Evolutionary conservation across 2,113 vertebrate species (phyloP).

Genomic region (Synodontis membranacea): DNA sequence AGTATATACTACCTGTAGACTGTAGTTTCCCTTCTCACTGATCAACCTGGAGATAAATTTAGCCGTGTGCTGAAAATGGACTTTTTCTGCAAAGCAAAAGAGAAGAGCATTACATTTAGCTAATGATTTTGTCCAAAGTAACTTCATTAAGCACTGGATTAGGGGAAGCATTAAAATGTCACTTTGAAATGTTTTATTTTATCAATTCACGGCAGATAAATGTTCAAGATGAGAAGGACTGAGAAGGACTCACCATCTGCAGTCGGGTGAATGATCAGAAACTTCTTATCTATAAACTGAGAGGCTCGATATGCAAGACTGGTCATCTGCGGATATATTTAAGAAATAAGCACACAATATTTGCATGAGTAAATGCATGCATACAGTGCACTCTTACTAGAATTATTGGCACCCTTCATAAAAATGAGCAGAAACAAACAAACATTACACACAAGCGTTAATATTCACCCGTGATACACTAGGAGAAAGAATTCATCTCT

Average conservation of each 20-base stretch:
- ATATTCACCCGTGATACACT: background rate
- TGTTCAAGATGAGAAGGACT: background rate
- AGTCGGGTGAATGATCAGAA: conserved; percentile 92
- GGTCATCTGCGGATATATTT: conserved; percentile 75
- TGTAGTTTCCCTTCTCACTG: conserved; percentile 92
- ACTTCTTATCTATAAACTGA: conserved; percentile 84
- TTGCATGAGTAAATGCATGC: background rate
- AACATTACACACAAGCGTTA: background rate
- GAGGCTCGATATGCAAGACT: conserved; percentile 81
- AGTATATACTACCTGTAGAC: conserved; percentile 89
- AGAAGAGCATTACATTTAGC: background rate
- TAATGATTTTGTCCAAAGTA: conserved; percentile 7
- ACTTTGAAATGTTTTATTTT: background rate
- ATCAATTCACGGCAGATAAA: background rate
- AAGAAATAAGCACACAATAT: background rate
- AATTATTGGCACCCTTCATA: background rate
- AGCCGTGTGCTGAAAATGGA: conserved; percentile 96
- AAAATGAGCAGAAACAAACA: background rate
- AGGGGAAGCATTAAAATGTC: background rate
- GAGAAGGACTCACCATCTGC: conserved; percentile 84
- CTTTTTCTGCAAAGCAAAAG: conserved; percentile 81
- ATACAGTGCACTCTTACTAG: background rate
- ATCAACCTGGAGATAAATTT: conserved; percentile 94
- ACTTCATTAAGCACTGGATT: background rate
- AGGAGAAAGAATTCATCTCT: background rate